Conservation (phyloP, 1,140 invertebrate genomes). For the Saccostrea cuccullata region DNA sequence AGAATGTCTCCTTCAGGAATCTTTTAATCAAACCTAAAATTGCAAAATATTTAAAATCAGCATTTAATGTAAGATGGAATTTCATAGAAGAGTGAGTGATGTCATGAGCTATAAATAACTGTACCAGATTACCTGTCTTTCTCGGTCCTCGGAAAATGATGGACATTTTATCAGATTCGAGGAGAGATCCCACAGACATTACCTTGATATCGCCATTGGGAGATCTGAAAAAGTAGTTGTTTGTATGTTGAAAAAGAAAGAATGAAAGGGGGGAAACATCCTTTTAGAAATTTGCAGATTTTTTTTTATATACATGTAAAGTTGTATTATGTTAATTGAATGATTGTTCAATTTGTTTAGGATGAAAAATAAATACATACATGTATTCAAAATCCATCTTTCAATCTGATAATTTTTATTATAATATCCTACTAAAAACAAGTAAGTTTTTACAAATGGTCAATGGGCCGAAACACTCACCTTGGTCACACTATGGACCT, state of each 20-base stretch:
- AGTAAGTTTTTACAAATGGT: too few relatives aligned
- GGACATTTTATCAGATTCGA: constrained; percentile 90
- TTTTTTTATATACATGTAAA: too few relatives aligned
- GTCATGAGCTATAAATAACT: neutral
- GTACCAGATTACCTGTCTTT: constrained; percentile 83
- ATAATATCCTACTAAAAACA: too few relatives aligned
- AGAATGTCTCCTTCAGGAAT: constrained; percentile 92
- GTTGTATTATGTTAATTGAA: too few relatives aligned
- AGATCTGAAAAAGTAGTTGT: constrained; percentile 37
- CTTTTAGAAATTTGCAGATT: too few relatives aligned
- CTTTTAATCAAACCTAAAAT: constrained; percentile 89
- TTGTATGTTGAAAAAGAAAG: neutral
- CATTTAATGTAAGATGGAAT: neutral
- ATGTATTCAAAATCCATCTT: too few relatives aligned
- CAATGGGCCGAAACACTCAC: neutral
- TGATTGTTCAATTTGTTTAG: too few relatives aligned
- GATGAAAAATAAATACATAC: too few relatives aligned
- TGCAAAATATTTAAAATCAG: neutral
- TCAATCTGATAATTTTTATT: too few relatives aligned
- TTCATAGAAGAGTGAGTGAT: neutral
- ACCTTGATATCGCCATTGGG: constrained; percentile 52
- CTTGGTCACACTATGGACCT: too few relatives aligned
- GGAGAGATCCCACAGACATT: constrained; percentile 96
- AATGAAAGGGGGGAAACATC: neutral
- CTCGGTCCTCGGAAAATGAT: constrained; percentile 97